Conservation (phyloP, 2,888 invertebrate species). For the Eulithis testata region DNA sequence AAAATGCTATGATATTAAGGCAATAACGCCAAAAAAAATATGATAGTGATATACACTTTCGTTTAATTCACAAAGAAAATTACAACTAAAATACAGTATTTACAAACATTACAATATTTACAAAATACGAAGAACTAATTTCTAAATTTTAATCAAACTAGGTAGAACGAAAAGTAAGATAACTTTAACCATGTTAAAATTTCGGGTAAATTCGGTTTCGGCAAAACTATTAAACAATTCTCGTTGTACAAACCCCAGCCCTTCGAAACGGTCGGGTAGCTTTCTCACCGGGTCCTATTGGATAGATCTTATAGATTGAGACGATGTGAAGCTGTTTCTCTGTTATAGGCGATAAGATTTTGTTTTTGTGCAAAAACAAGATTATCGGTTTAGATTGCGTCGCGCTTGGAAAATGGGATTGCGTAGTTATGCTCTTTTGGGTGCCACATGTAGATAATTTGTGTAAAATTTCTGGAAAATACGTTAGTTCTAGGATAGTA, state of each 20-base stretch:
- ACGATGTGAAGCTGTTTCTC: conserved; percentile 31
- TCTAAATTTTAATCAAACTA: too few species aligned
- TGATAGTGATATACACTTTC: too few species aligned
- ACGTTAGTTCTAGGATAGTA: too few species aligned
- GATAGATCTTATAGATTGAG: conserved; percentile 36
- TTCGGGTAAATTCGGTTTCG: conserved; percentile 5
- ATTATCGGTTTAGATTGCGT: conserved; percentile 23
- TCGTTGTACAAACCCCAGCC: conserved; percentile 32
- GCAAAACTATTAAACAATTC: conserved; percentile 6
- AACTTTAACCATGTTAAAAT: not conserved
- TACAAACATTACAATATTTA: too few species aligned
- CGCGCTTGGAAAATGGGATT: conserved; percentile 23
- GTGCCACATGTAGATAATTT: conserved; percentile 5
- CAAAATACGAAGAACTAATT: too few species aligned
- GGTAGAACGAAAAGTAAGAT: too few species aligned
- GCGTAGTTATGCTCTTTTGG: conserved; percentile 15
- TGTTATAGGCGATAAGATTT: conserved; percentile 33
- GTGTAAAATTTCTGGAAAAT: not conserved
- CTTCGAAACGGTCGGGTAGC: conserved; percentile 45
- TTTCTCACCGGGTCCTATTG: conserved; percentile 48
- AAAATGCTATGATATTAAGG: too few species aligned
- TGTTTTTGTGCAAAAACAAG: conserved; percentile 29
- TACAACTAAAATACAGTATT: too few species aligned
- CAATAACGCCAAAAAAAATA: too few species aligned
- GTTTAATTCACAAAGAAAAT: too few species aligned